Evolutionary conservation across 2,113 vertebrate species (phyloP), one percentile per base, ranked within the genome.

Genomic region (Mesocricetus auratus): DNA sequence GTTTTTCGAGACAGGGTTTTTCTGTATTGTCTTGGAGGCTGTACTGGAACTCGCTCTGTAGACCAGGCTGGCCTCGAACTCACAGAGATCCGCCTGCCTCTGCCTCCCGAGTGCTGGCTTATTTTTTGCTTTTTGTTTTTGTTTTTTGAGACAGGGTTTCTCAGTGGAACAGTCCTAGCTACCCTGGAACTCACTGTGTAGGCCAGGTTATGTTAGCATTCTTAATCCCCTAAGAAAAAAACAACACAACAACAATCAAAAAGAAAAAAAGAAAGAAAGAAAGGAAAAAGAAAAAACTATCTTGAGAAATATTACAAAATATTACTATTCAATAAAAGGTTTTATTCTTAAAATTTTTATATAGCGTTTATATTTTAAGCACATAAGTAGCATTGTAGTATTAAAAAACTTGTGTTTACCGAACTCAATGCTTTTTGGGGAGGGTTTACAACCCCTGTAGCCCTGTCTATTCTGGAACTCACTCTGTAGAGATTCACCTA

Each of bases 321-420:
- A 56, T 74, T 81, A 79, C 53, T 53, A 93, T 60, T 88, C 50
- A 86, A n/a, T 4, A 71, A 1, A 69, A 68, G 64, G 86, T 83
- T 95, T 87, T 86, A 69, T 79, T 88, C 69, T 83, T 87, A 90
- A 93, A 93, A 92, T 78, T 75, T 19, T 77, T 53, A 39, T 22
- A 56, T 5, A 39, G 11, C 50, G 71, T 39, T 94, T 91, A 71
- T 93, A 86, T 74, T 94, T 39, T 94, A 89, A 94, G 36, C 42
- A 77, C 2, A 13, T 69, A 79, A 96, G 0, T 62, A 92, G 33
- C 56, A 95, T 3, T 75, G 4, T 3, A 94, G 62, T 89, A 93
- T 88, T 95, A 77, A 90, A 94, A 92, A 94, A 66, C 2, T 45
- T 50, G 60, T 81, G 12, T 16, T 89, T 17, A 88, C 0, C 88